phyloP scores from a whole-genome alignment of 1,140 invertebrate genomes.

The Drosophila lini region DNA sequence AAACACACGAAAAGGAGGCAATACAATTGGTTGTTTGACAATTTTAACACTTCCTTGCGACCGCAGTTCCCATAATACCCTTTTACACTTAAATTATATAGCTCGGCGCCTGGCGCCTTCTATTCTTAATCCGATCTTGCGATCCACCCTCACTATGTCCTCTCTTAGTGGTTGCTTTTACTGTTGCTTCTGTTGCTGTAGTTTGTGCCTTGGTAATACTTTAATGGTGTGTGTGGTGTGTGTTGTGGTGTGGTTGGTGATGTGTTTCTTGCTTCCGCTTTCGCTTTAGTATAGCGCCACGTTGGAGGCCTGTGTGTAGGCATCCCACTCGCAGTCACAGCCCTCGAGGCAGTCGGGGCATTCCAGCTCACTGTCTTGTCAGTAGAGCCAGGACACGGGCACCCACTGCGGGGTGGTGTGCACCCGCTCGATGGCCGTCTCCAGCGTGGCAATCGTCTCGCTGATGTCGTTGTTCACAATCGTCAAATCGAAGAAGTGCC shows the following conservation, averaged over 20 bases:
- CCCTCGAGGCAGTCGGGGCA: slow-evolving; percentile 84
- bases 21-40: slow-evolving; percentile 47
- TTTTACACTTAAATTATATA: slow-evolving; percentile 48
- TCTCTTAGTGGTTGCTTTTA: slow-evolving; percentile 30
- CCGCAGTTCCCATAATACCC: slow-evolving; percentile 78
- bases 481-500: slow-evolving; percentile 98
- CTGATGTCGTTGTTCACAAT: slow-evolving; percentile 99
- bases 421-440: slow-evolving; percentile 95
- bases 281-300: slow-evolving; percentile 70
- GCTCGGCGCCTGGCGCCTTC: slow-evolving; percentile 61
- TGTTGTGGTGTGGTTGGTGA: slow-evolving; percentile 32
- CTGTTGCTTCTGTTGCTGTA: slow-evolving; percentile 45
- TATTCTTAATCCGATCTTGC: slow-evolving; percentile 14
- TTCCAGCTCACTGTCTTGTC: slow-evolving; percentile 87
- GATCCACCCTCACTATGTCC: slow-evolving; percentile 31
- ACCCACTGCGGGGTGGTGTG: slow-evolving; percentile 97
- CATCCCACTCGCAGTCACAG: slow-evolving; percentile 84
- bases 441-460: slow-evolving; percentile 96
- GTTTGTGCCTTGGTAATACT: slow-evolving; percentile 79
- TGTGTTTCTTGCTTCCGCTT: slow-evolving; percentile 28
- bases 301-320: slow-evolving; percentile 79
- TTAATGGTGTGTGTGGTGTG: slow-evolving; percentile 58
- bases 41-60: slow-evolving; percentile 64
- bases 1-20: slow-evolving; percentile 41
- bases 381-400: slow-evolving; percentile 97